Conservation (phyloP, 2,797 vertebrate species). For the Psittacula echo region DNA sequence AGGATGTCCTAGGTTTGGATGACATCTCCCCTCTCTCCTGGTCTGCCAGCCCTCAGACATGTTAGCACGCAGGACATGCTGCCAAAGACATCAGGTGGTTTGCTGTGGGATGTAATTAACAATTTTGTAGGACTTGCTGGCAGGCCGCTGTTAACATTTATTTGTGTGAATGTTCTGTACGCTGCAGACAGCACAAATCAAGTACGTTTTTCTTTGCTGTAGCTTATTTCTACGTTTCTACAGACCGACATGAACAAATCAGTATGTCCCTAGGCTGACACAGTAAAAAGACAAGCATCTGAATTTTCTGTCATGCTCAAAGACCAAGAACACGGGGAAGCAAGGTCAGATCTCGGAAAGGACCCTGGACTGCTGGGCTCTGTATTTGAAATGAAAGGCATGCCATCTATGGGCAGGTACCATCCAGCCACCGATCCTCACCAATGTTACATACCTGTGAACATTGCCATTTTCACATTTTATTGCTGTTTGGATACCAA, state of each 20-base stretch:
- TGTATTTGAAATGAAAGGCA: slow-evolving; percentile 1
- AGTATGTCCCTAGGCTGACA: neutral
- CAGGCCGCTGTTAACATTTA: neutral
- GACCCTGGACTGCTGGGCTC: neutral
- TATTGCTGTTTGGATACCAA: neutral
- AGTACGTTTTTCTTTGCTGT: fast-evolving
- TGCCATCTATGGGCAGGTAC: slow-evolving; percentile 43
- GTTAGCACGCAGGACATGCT: neutral
- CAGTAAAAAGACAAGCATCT: neutral
- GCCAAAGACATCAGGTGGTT: neutral
- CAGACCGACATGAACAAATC: neutral
- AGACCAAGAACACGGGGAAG: neutral
- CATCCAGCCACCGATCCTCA: neutral
- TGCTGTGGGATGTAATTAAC: neutral
- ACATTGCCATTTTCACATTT: neutral
- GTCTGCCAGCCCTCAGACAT: neutral
- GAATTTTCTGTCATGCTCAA: neutral
- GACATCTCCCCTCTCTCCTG: neutral
- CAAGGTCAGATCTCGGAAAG: neutral
- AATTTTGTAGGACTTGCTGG: neutral
- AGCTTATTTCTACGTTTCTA: neutral
- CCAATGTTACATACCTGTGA: neutral
- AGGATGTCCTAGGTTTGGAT: neutral
- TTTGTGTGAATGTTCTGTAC: neutral
- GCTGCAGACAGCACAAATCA: neutral